Evolutionary conservation across 2,113 vertebrate genomes (phyloP).

Genomic region (Cheirogaleus medius): DNA sequence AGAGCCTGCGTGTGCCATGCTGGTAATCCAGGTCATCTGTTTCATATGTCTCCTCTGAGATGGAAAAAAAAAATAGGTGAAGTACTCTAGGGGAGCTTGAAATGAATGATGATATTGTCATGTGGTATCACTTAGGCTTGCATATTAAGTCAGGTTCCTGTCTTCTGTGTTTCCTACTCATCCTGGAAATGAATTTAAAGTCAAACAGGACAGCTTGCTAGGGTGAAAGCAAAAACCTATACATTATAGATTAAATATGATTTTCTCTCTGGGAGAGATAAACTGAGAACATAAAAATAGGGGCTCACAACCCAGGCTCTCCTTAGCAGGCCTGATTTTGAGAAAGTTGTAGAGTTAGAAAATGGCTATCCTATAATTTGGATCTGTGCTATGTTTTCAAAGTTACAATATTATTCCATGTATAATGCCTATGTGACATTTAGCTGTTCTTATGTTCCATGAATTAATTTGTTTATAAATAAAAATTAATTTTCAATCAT

Average conservation of each 20-base stretch:
- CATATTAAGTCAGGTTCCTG: background rate
- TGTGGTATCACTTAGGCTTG: slow-evolving; percentile 9
- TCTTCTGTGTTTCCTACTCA: background rate
- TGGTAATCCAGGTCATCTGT: slow-evolving; percentile 41
- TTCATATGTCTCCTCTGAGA: slow-evolving; percentile 56
- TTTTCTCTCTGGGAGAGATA: background rate
- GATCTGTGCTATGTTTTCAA: background rate
- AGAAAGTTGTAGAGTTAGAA: background rate
- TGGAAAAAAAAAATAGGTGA: slow-evolving; percentile 11
- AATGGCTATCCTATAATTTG: background rate
- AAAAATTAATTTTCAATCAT: background rate
- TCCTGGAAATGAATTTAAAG: background rate
- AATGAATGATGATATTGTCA: slow-evolving; percentile 65
- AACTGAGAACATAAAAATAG: background rate
- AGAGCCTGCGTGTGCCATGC: background rate
- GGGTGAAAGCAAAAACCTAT: background rate
- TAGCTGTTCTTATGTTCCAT: background rate
- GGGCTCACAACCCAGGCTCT: background rate
- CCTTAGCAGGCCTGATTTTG: background rate
- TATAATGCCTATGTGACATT: background rate
- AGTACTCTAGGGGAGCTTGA: background rate
- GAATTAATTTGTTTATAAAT: slow-evolving; percentile 25
- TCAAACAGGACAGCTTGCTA: background rate
- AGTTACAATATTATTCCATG: background rate
- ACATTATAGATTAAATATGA: background rate